Base-by-base conservation (phyloP, 1,140 invertebrate genomes). In the Pseudomyrmex concolor region DNA sequence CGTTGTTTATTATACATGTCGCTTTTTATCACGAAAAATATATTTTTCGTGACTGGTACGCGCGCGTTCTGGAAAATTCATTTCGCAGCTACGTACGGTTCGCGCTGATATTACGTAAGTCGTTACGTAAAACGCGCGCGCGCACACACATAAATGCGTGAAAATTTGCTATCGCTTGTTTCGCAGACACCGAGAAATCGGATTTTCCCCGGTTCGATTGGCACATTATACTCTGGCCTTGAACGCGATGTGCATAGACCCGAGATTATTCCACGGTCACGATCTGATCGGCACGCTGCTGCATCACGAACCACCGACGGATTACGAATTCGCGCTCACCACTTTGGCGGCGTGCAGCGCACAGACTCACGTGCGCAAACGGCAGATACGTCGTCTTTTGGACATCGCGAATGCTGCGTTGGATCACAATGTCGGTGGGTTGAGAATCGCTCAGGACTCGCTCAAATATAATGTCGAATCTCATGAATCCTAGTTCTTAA, bases 221-320 rank as follows among this genome's bases (percentile, higher is more conserved):
- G 96, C 97, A 0, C 95, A 96, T 13, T 98, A 97, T 91, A 96
- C 96, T 0, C 94, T 98, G 7, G 97, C 97, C 0, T 91, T 98
- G 54, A 97, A 96, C 19, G 96, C 97, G 2, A 94, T 97, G 43
- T 98, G 97, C 93, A 96, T 96, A 91, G 97, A 98, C 90, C 97
- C 97, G 0, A 95, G 97, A 86, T 96, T 97, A 83, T 98, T 98
- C 92, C 96, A 98, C 91, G 97, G 97, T 1, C 97, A 97, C 85
- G 97, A 98, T 91, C 93, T 97, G 86, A 96, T 97, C 7, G 95
- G 96, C 72, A 96, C 95, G 0, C 89, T 97, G 59, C 95, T 97
- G 64, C 97, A 97, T 88, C 96, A 97, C 48, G 96, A 97, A 74
- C 93, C 95, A 2, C 93, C 94, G 4, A 95, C 95, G 45, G 96